Evolutionary conservation across 2,888 invertebrate genomes (phyloP).

Genomic region (Drosophila quasianomalipes): DNA sequence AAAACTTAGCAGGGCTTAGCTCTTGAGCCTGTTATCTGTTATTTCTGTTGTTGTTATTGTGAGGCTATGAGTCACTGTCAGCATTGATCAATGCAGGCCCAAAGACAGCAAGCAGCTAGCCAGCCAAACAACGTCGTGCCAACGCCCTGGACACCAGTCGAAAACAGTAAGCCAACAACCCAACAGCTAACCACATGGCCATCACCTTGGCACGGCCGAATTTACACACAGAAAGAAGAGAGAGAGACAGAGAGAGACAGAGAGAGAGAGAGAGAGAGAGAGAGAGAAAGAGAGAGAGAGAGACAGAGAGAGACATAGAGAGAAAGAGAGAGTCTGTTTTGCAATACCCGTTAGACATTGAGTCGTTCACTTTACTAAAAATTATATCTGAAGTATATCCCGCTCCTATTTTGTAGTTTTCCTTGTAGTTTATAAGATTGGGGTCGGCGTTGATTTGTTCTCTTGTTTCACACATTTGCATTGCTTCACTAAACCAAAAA

Average conservation of each 20-base stretch:
- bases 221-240: too few relatives aligned
- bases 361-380: too few relatives aligned
- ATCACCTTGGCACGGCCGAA: conserved; percentile 36
- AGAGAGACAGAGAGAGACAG: too few relatives aligned
- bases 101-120: conserved; percentile 12
- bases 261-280: too few relatives aligned
- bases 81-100: conserved; percentile 44
- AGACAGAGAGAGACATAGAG: background rate
- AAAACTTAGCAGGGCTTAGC: conserved; percentile 20
- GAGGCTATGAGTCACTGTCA: conserved; percentile 47
- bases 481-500: background rate
- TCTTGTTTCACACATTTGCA: background rate
- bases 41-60: conserved; percentile 16
- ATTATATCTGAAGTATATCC: too few relatives aligned
- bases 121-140: conserved; percentile 13
- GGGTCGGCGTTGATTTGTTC: background rate
- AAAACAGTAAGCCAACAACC: conserved; percentile 9
- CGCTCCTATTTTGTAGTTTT: background rate
- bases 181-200: conserved; percentile 15
- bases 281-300: too few relatives aligned
- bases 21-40: conserved; percentile 24
- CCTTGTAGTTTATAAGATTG: background rate
- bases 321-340: background rate
- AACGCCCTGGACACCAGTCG: conserved; percentile 20
- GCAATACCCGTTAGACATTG: background rate